Percentiles rank a stretch among this genome's conserved stretches.
phyloP scores from a whole-genome alignment of 2,888 invertebrate species.

The Aproaerema taeniolella region DNA sequence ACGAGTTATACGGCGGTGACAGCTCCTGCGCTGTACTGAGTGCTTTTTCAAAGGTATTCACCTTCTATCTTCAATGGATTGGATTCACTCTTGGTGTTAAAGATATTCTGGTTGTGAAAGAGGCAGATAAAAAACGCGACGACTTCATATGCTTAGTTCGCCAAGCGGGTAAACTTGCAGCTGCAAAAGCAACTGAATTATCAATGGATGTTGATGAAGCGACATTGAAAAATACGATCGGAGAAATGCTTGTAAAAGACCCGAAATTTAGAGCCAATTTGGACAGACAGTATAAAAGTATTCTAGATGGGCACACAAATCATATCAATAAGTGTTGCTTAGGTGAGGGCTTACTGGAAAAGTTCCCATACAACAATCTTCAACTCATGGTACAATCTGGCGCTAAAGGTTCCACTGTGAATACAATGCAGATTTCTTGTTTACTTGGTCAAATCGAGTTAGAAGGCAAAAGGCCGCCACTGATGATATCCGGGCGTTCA shows the following conservation, averaged over 20 bases:
- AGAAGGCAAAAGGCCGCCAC: conserved; percentile 97
- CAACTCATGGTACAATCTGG: conserved; percentile 99
- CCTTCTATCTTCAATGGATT: conserved; percentile 90
- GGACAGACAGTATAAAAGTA: conserved; percentile 89
- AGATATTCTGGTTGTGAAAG: conserved; percentile 90
- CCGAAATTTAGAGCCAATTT: conserved; percentile 87
- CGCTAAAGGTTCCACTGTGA: conserved; percentile 98
- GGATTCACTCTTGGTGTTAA: conserved; percentile 97
- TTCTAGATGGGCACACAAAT: conserved; percentile 91
- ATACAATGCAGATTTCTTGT: conserved; percentile 99
- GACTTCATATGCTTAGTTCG: conserved; percentile 82
- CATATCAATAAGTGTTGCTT: conserved; percentile 92
- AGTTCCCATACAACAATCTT: conserved; percentile 97
- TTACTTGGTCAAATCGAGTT: conserved; percentile 98
- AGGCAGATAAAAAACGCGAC: conserved; percentile 85
- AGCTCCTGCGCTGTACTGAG: conserved; percentile 90
- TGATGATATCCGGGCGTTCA: conserved; percentile 95
- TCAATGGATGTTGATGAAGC: conserved; percentile 75
- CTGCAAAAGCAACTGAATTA: conserved; percentile 83
- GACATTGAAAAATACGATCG: conserved; percentile 81
- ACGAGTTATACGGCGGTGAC: conserved; percentile 94
- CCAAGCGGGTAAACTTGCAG: conserved; percentile 79
- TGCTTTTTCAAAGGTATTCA: conserved; percentile 94
- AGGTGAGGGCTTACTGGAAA: conserved; percentile 88
- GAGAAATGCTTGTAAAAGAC: conserved; percentile 83